Conservation (phyloP, 2,113 vertebrate species). For the Archilochus colubris region DNA sequence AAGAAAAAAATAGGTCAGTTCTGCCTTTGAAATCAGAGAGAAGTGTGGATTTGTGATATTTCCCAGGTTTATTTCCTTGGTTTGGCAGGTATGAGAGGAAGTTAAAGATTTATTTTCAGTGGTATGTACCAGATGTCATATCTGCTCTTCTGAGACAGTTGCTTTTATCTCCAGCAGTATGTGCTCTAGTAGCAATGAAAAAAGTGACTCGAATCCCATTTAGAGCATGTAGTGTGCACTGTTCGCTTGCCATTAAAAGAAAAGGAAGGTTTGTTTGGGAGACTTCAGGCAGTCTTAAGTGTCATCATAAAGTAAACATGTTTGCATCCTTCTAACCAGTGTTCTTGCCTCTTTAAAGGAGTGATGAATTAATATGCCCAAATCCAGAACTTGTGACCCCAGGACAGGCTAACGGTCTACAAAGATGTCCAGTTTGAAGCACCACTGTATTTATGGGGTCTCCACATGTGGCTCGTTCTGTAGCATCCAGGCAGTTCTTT, state of each 20-base stretch:
- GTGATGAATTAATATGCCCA: not conserved
- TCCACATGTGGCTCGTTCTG: not conserved
- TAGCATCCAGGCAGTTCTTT: not conserved
- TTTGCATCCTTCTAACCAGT: slow-evolving; percentile 15
- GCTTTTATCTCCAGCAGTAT: slow-evolving; percentile 70
- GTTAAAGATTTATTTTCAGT: slow-evolving; percentile 75
- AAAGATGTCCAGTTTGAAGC: not conserved
- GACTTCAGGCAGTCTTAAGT: slow-evolving; percentile 35
- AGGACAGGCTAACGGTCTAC: not conserved
- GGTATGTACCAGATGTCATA: slow-evolving; percentile 68
- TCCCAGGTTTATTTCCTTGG: slow-evolving; percentile 63
- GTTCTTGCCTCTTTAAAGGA: not conserved
- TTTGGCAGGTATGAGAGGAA: slow-evolving; percentile 69
- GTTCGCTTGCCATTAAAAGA: slow-evolving; percentile 49
- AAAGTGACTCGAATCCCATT: slow-evolving; percentile 61
- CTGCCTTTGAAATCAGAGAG: slow-evolving; percentile 66
- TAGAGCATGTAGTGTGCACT: slow-evolving; percentile 42
- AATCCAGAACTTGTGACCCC: not conserved
- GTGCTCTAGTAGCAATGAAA: slow-evolving; percentile 54
- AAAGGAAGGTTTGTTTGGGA: slow-evolving; percentile 45
- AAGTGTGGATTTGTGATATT: slow-evolving; percentile 55
- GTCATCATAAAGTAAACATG: slow-evolving; percentile 19
- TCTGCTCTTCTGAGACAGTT: slow-evolving; percentile 68
- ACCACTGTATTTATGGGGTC: not conserved
- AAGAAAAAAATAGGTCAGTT: slow-evolving; percentile 67